These are phyloP conservation scores for Ammodytes dubius DNA, from an alignment of 2,113 vertebrate genomes.

Conservation along the genomic window DNA sequence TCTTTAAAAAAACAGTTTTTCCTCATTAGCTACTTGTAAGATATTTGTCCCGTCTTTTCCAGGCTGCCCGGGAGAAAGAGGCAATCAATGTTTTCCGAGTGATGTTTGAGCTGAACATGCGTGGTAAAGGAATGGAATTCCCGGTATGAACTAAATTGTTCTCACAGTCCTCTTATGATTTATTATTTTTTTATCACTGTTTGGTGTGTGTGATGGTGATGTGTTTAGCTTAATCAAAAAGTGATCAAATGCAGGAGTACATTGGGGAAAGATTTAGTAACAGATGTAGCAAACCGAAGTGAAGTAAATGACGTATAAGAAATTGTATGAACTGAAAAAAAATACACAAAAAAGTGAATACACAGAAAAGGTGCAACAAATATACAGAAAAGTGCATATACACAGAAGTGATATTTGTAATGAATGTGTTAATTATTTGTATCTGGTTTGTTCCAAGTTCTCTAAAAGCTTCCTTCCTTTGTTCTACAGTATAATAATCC, in stretches of 20 bases:
- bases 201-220: neutral
- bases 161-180: neutral
- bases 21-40: neutral
- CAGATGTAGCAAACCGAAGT: neutral
- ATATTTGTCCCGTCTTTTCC: conserved; percentile 3
- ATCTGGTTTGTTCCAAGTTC: neutral
- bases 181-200: neutral
- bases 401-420: neutral
- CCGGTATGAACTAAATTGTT: conserved; percentile 61
- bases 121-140: conserved; percentile 60
- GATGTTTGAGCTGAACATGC: conserved; percentile 82
- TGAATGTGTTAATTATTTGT: neutral
- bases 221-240: neutral
- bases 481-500: neutral
- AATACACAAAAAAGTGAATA: neutral
- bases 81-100: conserved; percentile 79
- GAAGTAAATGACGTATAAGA: neutral
- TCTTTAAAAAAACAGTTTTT: no score
- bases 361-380: neutral
- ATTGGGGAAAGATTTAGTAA: neutral
- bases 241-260: neutral
- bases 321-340: neutral
- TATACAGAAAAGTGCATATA: neutral
- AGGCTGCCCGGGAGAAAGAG: conserved; percentile 76
- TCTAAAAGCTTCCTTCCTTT: neutral